Evolutionary conservation across 1,140 invertebrate species (phyloP).

Genomic region (Eurosta solidaginis): DNA sequence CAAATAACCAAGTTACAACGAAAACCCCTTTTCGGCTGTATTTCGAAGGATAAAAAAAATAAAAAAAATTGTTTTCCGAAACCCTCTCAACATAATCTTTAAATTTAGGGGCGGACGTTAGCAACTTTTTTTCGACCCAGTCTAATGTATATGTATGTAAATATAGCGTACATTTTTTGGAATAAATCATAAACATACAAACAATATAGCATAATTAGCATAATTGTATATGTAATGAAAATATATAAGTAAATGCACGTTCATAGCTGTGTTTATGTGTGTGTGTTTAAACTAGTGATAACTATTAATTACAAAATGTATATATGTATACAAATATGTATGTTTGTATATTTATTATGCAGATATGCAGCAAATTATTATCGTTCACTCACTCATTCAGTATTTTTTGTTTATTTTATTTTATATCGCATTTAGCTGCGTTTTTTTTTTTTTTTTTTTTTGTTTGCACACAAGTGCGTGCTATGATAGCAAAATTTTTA

Average conservation of each 20-base stretch:
- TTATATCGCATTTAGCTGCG: not conserved
- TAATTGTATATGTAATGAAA: not conserved
- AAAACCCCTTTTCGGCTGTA: no score
- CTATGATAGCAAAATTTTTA: no score
- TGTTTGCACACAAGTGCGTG: no score
- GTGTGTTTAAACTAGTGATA: conserved; percentile 7
- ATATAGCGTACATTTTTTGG: not conserved
- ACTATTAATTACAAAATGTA: no score
- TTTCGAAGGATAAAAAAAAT: no score
- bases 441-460: not conserved
- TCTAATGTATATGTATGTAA: not conserved
- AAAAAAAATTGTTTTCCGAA: no score
- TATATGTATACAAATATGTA: not conserved
- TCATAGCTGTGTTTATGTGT: not conserved
- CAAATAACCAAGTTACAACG: no score
- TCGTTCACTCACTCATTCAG: not conserved
- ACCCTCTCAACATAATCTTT: no score
- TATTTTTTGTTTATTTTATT: not conserved
- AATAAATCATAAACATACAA: not conserved
- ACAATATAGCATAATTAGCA: no score
- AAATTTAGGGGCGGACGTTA: no score
- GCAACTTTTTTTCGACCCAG: no score
- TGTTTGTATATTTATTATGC: no score
- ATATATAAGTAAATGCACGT: not conserved
- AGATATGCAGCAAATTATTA: not conserved